These are phyloP conservation scores for Sphaerophoria rueppellii DNA, from an alignment of 2,888 invertebrate genomes.

Conservation along the genomic window DNA sequence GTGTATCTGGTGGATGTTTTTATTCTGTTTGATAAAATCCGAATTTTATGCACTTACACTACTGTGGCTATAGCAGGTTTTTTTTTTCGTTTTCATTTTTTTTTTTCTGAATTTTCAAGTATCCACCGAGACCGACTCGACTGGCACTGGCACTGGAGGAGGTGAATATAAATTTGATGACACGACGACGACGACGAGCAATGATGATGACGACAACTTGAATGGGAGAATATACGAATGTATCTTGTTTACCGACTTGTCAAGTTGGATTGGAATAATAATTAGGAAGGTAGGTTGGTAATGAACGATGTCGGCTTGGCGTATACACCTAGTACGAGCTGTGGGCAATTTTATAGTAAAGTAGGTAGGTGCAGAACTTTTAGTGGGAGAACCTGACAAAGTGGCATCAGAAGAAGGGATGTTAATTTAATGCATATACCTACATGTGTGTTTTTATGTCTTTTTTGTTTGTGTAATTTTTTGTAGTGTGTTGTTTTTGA, in stretches of 20 bases:
- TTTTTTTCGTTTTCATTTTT: background rate
- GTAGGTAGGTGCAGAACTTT: constrained; percentile 40
- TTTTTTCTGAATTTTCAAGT: constrained; percentile 25
- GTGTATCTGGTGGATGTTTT: constrained; percentile 70
- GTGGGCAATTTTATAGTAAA: constrained; percentile 2
- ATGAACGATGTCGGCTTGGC: no score
- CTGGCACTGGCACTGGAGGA: background rate
- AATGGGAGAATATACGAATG: constrained; percentile 56
- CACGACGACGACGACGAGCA: constrained; percentile 15
- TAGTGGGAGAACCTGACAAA: background rate
- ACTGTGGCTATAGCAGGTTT: constrained; percentile 62
- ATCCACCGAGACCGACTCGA: background rate
- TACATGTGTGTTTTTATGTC: constrained; percentile 13
- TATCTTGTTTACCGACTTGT: constrained; percentile 70
- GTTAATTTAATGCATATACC: constrained; percentile 45
- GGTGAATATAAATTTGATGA: constrained; percentile 11
- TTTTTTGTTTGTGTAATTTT: background rate
- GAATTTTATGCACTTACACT: constrained; percentile 67
- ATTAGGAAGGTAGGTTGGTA: constrained; percentile 30
- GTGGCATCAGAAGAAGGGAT: constrained; percentile 25
- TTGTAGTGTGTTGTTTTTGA: background rate
- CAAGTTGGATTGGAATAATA: constrained; percentile 72
- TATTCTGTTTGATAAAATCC: constrained; percentile 69
- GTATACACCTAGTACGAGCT: background rate
- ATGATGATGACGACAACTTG: constrained; percentile 18